A percentile compares a stretch with the other conserved stretches of the same genome.
These are phyloP conservation scores for Noctua comes DNA, from an alignment of 2,888 invertebrate genomes.

Conservation along the genomic window DNA sequence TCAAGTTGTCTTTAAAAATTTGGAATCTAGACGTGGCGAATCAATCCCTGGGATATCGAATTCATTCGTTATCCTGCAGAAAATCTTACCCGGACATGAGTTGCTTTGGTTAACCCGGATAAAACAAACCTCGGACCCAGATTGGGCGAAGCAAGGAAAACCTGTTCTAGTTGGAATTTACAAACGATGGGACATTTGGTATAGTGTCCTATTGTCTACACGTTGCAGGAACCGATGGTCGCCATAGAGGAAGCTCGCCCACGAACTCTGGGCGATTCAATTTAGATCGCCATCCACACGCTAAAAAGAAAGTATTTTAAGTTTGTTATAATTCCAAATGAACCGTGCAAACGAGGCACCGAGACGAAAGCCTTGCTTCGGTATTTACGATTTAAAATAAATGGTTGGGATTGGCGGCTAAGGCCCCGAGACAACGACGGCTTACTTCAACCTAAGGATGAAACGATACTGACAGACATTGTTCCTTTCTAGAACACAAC, in stretches of 20 bases:
- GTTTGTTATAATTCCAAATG: conserved; percentile 11
- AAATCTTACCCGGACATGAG: neutral
- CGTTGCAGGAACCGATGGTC: no score
- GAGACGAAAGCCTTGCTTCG: conserved; percentile 76
- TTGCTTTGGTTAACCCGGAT: neutral
- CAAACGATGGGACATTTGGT: neutral
- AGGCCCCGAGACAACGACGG: conserved; percentile 70
- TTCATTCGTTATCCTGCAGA: neutral
- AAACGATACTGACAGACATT: conserved; percentile 40
- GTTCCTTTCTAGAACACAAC: conserved; percentile 20
- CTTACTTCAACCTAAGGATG: conserved; percentile 33
- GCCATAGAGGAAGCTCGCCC: neutral
- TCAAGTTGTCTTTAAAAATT: neutral
- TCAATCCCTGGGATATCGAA: no score
- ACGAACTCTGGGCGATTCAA: neutral
- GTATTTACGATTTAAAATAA: conserved; percentile 85
- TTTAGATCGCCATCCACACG: neutral
- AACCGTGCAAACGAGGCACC: conserved; percentile 70
- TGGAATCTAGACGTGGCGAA: neutral
- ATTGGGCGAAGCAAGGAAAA: neutral
- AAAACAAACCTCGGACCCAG: neutral
- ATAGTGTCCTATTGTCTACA: neutral
- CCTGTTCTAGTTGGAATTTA: neutral
- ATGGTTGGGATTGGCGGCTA: conserved; percentile 78
- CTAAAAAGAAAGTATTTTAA: neutral